These are phyloP conservation scores for Girardia tigrina DNA, from an alignment of 2,888 invertebrate species.

Conservation along the genomic window DNA sequence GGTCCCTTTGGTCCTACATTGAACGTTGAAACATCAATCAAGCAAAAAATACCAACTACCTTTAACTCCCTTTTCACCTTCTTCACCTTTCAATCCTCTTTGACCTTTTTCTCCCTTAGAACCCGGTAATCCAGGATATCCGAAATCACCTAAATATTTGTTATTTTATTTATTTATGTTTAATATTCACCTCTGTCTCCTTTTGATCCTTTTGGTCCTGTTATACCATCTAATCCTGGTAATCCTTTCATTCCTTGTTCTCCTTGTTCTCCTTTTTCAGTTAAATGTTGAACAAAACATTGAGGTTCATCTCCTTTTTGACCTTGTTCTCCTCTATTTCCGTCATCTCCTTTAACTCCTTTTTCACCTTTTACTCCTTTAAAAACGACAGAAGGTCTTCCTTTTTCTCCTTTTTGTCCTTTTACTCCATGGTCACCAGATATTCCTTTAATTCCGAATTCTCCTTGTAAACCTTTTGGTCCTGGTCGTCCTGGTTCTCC, in stretches of 20 bases:
- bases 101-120: neutral
- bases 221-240: neutral
- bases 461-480: slow-evolving; percentile 19
- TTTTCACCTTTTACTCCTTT: slow-evolving; percentile 6
- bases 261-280: slow-evolving; percentile 24
- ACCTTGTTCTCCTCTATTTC: slow-evolving; percentile 2
- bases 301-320: slow-evolving; percentile 21
- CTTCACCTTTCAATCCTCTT: slow-evolving; percentile 4
- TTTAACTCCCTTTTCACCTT: slow-evolving; percentile 25
- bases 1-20: neutral
- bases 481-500: slow-evolving; percentile 7
- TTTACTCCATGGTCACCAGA: slow-evolving; percentile 18
- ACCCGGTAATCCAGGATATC: neutral
- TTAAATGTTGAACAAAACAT: neutral
- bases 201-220: slow-evolving; percentile 1
- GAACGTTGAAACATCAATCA: too few species aligned
- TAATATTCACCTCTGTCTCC: neutral
- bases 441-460: slow-evolving; percentile 28
- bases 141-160: neutral
- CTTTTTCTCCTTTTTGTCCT: neutral
- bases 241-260: slow-evolving; percentile 24
- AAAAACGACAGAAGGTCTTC: neutral
- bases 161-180: neutral
- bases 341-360: neutral
- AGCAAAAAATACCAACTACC: too few species aligned